These are phyloP conservation scores for Vidua macroura DNA, from an alignment of 2,113 vertebrate species.

Conservation along the genomic window DNA sequence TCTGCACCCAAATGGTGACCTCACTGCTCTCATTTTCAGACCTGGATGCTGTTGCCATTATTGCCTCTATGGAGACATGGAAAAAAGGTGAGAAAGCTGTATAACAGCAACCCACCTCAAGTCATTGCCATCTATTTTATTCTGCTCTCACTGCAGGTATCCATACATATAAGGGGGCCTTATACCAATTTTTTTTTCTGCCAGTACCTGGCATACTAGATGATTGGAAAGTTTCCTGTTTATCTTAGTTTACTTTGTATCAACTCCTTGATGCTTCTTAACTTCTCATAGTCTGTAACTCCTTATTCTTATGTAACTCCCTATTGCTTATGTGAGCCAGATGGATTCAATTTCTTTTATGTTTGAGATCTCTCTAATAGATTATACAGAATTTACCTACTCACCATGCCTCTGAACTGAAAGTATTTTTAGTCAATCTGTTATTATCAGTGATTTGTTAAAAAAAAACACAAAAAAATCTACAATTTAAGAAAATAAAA, in stretches of 20 bases:
- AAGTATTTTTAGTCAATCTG: neutral
- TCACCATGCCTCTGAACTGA: neutral
- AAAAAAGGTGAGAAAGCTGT: neutral
- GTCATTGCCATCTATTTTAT: neutral
- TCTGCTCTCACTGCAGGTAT: neutral
- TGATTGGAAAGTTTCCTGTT: neutral
- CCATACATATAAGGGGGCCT: neutral
- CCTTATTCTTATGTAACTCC: neutral
- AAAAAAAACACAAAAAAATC: neutral
- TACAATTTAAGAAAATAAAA: neutral
- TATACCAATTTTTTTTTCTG: neutral
- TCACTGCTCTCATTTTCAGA: neutral
- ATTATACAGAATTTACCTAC: neutral
- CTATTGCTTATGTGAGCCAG: neutral
- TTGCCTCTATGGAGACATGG: fast-evolving
- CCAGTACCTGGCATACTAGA: neutral
- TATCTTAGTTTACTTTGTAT: neutral
- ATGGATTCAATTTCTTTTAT: neutral
- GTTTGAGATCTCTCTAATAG: neutral
- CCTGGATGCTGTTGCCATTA: neutral
- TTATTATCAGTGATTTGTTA: neutral
- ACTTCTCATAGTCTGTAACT: neutral
- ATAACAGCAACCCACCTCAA: neutral
- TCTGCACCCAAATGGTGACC: neutral
- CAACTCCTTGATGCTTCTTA: neutral